Conservation (phyloP, 2,888 invertebrate species). For the Physocephala rufipes region DNA sequence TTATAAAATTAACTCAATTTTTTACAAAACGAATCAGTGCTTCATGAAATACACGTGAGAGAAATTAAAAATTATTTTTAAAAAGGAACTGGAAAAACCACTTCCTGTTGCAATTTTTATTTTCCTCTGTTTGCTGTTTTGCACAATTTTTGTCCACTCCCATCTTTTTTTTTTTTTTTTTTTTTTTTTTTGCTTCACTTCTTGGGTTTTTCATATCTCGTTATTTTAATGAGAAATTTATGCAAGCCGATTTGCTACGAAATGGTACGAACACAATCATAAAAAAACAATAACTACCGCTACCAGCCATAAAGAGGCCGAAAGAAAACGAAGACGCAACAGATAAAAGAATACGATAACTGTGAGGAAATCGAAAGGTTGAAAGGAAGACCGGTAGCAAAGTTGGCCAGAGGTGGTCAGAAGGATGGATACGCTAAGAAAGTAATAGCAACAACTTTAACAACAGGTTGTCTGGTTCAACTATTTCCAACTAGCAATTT, state of each 20-base stretch:
- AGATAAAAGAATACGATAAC: background rate
- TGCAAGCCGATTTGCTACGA: slow-evolving; percentile 2
- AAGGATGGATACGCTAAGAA: too few relatives aligned
- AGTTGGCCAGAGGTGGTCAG: background rate
- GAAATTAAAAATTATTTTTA: too few relatives aligned
- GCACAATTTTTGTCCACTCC: too few relatives aligned
- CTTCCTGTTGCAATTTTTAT: slow-evolving; percentile 1
- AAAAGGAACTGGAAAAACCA: background rate
- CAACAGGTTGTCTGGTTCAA: background rate
- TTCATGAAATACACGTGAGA: too few relatives aligned
- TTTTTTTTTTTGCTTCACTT: background rate
- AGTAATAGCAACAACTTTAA: background rate
- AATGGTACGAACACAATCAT: background rate
- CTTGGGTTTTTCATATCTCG: background rate
- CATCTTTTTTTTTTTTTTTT: background rate
- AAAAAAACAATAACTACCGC: background rate
- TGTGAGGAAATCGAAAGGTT: background rate
- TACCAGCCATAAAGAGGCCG: background rate
- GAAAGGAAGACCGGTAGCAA: background rate
- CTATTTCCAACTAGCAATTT: too few relatives aligned
- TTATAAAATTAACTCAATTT: too few relatives aligned
- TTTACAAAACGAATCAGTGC: too few relatives aligned
- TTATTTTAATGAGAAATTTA: slow-evolving; percentile 3
- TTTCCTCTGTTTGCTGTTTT: background rate
- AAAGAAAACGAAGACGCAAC: background rate